Conservation (phyloP, 2,113 vertebrate genomes). For the Irena cyanogastra region DNA sequence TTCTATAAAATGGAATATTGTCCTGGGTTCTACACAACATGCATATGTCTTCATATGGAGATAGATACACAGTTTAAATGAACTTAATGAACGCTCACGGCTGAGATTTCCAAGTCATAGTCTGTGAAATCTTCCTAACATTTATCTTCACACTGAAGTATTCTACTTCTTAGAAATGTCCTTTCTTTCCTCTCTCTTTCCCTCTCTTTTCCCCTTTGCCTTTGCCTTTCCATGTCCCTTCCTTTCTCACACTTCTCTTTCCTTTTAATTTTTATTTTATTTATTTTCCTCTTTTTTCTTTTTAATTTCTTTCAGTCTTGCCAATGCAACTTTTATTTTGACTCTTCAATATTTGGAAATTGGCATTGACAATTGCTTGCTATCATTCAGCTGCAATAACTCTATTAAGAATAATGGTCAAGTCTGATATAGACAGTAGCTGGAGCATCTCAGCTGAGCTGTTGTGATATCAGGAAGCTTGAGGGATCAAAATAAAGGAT, state of each 20-base stretch:
- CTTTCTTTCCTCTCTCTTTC: background rate
- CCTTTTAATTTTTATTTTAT: background rate
- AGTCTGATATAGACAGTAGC: background rate
- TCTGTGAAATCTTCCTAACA: background rate
- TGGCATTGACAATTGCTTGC: background rate
- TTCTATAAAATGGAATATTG: background rate
- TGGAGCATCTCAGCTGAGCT: background rate
- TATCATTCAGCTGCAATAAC: background rate
- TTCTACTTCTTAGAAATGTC: background rate
- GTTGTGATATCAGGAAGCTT: background rate
- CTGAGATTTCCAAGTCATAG: background rate
- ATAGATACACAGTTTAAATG: background rate
- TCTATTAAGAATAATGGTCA: background rate
- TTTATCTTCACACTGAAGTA: background rate
- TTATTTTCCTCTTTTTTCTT: background rate
- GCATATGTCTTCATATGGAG: background rate
- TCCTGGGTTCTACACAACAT: background rate
- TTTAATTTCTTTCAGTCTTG: background rate
- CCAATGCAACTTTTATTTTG: background rate
- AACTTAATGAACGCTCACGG: background rate
- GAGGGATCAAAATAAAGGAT: background rate
- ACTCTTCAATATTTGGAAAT: background rate
- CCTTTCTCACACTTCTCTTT: too few relatives aligned
- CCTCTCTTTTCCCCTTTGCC: accelerated
- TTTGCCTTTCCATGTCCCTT: background rate